phyloP scores from a whole-genome alignment of 2,797 vertebrate species.

The Notolepis coatsorum region DNA sequence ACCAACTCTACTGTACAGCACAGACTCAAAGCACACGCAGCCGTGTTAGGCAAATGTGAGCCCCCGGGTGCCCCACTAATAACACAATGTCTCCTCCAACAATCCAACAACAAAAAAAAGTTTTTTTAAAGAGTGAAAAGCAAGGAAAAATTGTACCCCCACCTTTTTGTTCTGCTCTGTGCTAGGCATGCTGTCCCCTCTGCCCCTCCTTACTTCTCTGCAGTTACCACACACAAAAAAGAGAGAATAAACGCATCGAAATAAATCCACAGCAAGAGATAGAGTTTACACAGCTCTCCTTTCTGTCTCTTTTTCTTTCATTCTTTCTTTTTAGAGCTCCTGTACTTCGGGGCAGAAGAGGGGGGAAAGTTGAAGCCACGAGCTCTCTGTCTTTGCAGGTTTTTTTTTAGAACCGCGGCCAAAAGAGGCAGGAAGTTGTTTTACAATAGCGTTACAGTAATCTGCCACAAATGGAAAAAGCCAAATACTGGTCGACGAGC shows the following conservation, averaged over 20 bases:
- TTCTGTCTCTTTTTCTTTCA: slow-evolving; percentile 59
- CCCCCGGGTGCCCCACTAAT: slow-evolving; percentile 33
- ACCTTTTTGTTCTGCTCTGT: slow-evolving; percentile 68
- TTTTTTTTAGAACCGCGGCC: slow-evolving; percentile 71
- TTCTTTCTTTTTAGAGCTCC: slow-evolving; percentile 41
- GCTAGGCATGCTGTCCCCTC: slow-evolving; percentile 60
- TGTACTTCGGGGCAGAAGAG: slow-evolving; percentile 64
- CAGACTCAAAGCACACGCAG: slow-evolving; percentile 58
- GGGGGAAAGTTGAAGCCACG: slow-evolving; percentile 65
- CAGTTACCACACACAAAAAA: slow-evolving; percentile 35
- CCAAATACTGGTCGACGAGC: slow-evolving; percentile 80
- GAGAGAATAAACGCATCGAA: slow-evolving; percentile 58
- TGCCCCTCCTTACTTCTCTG: slow-evolving; percentile 53
- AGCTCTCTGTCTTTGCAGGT: slow-evolving; percentile 72
- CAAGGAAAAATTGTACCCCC: slow-evolving; percentile 71
- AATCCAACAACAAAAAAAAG: slow-evolving; percentile 54
- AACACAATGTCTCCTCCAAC: slow-evolving; percentile 25
- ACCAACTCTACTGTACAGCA: slow-evolving; percentile 32
- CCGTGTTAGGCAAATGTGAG: slow-evolving; percentile 60
- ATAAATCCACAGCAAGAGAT: slow-evolving; percentile 66
- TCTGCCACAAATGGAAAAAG: slow-evolving; percentile 86
- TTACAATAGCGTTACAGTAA: slow-evolving; percentile 90
- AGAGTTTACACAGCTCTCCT: slow-evolving; percentile 64
- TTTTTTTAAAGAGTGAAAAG: slow-evolving; percentile 40
- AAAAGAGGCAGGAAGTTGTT: slow-evolving; percentile 64